Percentiles rank a stretch among this genome's conserved stretches.
These are phyloP conservation scores for Mixornis gularis DNA, from an alignment of 2,113 vertebrate genomes.

Conservation along the genomic window DNA sequence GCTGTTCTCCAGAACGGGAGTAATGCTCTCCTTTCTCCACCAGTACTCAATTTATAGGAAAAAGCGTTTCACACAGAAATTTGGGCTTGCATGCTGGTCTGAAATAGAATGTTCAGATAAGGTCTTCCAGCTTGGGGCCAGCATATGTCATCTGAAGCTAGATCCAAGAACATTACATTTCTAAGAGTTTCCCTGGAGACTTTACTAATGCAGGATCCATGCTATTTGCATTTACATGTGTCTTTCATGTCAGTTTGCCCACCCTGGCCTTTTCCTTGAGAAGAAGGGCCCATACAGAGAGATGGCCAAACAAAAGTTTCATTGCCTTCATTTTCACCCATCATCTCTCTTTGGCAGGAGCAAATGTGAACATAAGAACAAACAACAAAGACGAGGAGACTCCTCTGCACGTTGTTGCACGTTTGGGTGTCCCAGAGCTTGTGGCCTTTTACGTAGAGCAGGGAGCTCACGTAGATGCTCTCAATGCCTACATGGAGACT, in stretches of 20 bases:
- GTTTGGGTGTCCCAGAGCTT: conserved; percentile 83
- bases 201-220: background rate
- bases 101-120: background rate
- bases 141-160: background rate
- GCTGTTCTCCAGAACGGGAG: accelerated
- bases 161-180: background rate
- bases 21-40: background rate
- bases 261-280: background rate
- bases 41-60: background rate
- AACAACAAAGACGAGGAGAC: conserved; percentile 85
- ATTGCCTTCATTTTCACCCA: background rate
- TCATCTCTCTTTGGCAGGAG: conserved; percentile 71
- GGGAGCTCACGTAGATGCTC: conserved; percentile 77
- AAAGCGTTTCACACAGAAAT: background rate
- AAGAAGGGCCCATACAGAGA: background rate
- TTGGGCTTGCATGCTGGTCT: background rate
- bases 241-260: background rate
- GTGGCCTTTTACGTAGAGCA: conserved; percentile 81
- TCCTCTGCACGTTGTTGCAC: conserved; percentile 83
- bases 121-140: background rate
- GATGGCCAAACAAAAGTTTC: background rate
- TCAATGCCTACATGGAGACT: conserved; percentile 84
- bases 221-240: background rate
- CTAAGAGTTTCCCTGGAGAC: background rate
- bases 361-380: conserved; percentile 80